phyloP scores from a whole-genome alignment of 2,797 vertebrate species.

The Hylomyscus alleni region DNA sequence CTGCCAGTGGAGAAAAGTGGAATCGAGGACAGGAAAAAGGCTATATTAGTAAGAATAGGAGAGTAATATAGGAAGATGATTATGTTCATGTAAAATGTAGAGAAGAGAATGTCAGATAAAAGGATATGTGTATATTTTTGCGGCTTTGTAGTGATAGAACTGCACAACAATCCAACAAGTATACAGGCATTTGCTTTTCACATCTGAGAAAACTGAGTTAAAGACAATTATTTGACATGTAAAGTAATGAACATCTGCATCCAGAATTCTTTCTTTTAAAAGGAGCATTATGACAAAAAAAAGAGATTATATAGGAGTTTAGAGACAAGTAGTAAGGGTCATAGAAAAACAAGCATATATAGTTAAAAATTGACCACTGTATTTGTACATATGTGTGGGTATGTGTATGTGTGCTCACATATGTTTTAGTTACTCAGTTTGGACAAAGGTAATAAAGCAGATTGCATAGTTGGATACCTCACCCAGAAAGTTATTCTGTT shows the following conservation, averaged over 20 bases:
- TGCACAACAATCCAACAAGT: background rate
- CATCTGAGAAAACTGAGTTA: background rate
- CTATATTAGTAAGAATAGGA: background rate
- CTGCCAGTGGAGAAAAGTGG: conserved; percentile 27
- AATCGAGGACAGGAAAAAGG: background rate
- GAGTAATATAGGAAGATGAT: background rate
- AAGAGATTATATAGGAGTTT: background rate
- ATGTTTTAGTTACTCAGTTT: background rate
- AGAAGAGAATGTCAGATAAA: background rate
- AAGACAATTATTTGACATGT: background rate
- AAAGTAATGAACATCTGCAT: background rate
- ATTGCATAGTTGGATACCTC: background rate
- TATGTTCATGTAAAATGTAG: background rate
- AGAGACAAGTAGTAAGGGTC: background rate
- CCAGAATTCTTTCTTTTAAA: background rate
- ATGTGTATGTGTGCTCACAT: background rate
- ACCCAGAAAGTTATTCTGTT: background rate
- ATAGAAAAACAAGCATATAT: background rate
- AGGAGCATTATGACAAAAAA: background rate
- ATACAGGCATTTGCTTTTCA: background rate
- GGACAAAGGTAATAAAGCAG: background rate
- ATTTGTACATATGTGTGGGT: background rate
- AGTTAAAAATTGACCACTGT: background rate
- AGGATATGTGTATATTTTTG: background rate
- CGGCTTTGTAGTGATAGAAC: background rate